Percentiles rank a stretch among this genome's conserved stretches.
Evolutionary conservation across 2,797 vertebrate genomes (phyloP).

Genomic region (Pachyuromys duprasi): DNA sequence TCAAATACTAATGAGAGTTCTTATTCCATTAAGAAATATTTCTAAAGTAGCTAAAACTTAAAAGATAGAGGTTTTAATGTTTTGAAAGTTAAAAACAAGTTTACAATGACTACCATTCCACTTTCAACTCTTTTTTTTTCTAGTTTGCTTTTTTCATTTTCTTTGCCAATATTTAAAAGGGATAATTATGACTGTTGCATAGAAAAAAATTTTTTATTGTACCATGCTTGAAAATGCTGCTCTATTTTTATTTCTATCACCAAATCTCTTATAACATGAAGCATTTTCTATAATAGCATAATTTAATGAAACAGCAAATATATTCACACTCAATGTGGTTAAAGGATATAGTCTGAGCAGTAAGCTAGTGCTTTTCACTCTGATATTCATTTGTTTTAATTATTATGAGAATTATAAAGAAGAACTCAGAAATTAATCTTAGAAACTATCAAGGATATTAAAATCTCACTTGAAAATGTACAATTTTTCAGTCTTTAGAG

Average conservation of each 20-base stretch:
- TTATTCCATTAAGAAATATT: conserved; percentile 39
- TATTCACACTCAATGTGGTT: background rate
- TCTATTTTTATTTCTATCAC: background rate
- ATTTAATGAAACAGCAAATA: background rate
- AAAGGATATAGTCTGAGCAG: background rate
- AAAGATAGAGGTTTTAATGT: conserved; percentile 26
- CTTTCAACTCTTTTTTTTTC: conserved; percentile 57
- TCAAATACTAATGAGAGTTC: background rate
- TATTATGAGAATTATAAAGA: conserved; percentile 6
- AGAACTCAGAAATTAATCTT: background rate
- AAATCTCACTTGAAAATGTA: background rate
- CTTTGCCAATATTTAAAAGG: conserved; percentile 45
- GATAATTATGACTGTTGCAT: background rate
- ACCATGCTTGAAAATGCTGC: background rate
- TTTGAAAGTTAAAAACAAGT: conserved; percentile 25
- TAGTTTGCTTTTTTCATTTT: background rate
- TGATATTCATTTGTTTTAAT: background rate
- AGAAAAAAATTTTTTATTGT: background rate
- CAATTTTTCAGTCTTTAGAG: background rate
- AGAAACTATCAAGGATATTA: background rate
- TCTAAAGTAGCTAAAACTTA: conserved; percentile 40
- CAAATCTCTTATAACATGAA: background rate
- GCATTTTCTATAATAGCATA: background rate
- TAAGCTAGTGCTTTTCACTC: background rate
- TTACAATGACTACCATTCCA: background rate